phyloP scores from a whole-genome alignment of 2,113 vertebrate species.

The Carassius gibelio region DNA sequence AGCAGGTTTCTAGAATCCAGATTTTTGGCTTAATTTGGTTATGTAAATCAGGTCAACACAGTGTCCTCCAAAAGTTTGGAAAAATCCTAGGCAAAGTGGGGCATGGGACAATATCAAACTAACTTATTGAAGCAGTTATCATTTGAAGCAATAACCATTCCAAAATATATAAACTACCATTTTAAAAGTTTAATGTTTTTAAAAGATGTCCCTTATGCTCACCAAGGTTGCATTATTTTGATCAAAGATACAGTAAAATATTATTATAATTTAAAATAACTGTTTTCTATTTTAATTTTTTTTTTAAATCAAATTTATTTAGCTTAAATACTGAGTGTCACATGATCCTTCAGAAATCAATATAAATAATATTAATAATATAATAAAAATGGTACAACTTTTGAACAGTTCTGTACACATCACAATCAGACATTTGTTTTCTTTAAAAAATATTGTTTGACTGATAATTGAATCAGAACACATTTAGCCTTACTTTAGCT shows the following conservation, averaged over 20 bases:
- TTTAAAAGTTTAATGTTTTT: not conserved
- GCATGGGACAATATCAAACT: not conserved
- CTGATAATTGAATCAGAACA: not conserved
- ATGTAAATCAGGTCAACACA: not conserved
- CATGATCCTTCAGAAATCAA: too few species aligned
- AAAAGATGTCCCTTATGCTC: not conserved
- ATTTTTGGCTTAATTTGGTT: not conserved
- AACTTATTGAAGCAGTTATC: not conserved
- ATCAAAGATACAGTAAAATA: not conserved
- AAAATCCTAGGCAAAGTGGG: not conserved
- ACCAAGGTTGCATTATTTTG: not conserved
- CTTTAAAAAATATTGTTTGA: not conserved
- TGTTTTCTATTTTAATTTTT: too few species aligned
- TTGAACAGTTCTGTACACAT: not conserved
- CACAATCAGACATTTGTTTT: too few species aligned
- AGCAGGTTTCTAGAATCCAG: not conserved
- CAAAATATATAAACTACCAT: not conserved
- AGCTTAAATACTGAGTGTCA: too few species aligned
- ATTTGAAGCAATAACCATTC: not conserved
- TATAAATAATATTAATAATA: not conserved
- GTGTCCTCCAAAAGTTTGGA: not conserved
- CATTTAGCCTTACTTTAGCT: too few species aligned
- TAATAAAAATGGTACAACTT: not conserved
- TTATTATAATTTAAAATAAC: not conserved
- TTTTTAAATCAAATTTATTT: too few species aligned